Conservation (phyloP, 2,113 vertebrate species). For the Odontophorus gujanensis region DNA sequence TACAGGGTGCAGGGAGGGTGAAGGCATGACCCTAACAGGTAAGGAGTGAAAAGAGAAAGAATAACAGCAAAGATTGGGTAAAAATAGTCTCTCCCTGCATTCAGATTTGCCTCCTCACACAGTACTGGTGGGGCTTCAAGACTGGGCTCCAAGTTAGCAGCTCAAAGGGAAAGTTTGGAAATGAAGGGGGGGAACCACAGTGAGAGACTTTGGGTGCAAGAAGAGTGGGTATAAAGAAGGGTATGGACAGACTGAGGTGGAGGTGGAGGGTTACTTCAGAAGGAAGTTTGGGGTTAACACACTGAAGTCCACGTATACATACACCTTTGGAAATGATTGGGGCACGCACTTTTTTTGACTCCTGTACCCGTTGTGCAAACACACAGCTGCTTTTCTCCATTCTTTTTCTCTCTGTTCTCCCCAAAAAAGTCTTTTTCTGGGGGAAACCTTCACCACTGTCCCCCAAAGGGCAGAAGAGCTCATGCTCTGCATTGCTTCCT, state of each 20-base stretch:
- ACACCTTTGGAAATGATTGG: no score
- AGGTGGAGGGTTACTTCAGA: rapidly evolving
- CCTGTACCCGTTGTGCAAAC: neutral
- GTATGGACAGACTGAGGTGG: rapidly evolving
- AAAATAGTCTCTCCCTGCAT: rapidly evolving
- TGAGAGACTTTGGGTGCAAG: neutral
- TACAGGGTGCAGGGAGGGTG: neutral
- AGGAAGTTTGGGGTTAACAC: neutral
- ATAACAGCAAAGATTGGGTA: rapidly evolving
- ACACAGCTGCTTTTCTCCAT: rapidly evolving
- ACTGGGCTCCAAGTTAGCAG: neutral
- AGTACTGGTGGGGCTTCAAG: rapidly evolving
- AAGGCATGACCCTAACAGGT: neutral
- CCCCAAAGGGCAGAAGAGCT: neutral
- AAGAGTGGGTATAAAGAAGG: neutral
- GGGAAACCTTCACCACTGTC: neutral
- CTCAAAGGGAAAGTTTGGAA: neutral
- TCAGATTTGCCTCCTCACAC: neutral
- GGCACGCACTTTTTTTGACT: rapidly evolving
- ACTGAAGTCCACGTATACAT: neutral
- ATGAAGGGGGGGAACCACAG: neutral
- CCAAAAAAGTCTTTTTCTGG: neutral
- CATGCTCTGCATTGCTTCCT: neutral
- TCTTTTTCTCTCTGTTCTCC: neutral
- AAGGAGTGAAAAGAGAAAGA: neutral